These are phyloP conservation scores for Sterna hirundo DNA, from an alignment of 2,113 vertebrate genomes.

Conservation along the genomic window DNA sequence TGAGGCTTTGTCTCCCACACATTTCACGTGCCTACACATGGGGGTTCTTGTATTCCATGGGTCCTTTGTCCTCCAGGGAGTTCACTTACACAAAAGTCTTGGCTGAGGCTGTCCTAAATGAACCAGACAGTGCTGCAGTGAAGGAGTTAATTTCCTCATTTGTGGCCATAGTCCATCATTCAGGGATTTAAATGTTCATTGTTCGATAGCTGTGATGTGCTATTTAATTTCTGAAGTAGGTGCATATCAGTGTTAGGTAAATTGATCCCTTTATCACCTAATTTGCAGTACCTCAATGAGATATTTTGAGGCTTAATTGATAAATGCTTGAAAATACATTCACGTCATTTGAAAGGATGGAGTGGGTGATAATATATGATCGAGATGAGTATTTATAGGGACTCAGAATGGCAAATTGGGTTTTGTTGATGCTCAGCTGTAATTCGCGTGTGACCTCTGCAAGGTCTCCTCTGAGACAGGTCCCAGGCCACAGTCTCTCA, in stretches of 20 bases:
- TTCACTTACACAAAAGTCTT: background rate
- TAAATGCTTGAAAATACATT: constrained; percentile 11
- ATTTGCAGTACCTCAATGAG: constrained; percentile 39
- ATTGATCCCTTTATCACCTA: constrained; percentile 37
- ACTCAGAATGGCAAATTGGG: background rate
- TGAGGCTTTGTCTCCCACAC: background rate
- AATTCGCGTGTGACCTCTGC: background rate
- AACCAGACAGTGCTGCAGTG: background rate
- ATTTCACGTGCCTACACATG: background rate
- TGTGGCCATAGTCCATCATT: background rate
- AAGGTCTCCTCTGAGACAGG: background rate
- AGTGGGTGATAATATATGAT: background rate
- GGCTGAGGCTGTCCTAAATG: background rate
- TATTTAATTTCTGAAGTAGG: constrained; percentile 25
- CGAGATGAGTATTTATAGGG: background rate
- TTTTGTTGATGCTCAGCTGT: background rate
- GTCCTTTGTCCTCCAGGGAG: background rate
- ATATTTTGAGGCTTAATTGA: constrained; percentile 42
- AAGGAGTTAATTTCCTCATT: constrained; percentile 8
- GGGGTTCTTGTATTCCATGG: background rate
- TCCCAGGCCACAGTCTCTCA: background rate
- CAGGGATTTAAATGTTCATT: background rate
- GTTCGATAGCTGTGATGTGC: background rate
- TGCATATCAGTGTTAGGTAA: constrained; percentile 24
- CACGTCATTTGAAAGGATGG: background rate